Conservation (phyloP, 2,113 vertebrate genomes). For the Regulus satrapa region DNA sequence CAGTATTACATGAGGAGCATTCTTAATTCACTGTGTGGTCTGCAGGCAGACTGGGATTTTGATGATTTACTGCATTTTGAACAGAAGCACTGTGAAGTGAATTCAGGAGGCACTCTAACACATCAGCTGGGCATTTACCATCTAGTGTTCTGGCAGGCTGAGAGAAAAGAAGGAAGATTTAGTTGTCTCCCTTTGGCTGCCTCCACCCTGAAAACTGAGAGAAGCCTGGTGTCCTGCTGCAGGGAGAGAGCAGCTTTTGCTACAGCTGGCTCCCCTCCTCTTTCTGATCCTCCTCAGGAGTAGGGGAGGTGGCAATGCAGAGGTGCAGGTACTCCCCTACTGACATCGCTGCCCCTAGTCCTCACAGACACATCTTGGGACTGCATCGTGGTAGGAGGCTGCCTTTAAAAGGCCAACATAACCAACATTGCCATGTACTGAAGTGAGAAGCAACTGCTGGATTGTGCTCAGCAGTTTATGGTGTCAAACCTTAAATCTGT, state of each 20-base stretch:
- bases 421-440: rapidly evolving
- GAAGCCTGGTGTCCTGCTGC: background rate
- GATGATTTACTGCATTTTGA: constrained; percentile 7
- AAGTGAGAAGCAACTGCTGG: background rate
- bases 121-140: background rate
- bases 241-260: background rate
- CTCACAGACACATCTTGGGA: background rate
- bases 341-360: background rate
- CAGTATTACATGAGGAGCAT: constrained; percentile 13
- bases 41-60: background rate
- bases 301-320: background rate
- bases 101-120: background rate
- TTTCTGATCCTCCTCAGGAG: background rate
- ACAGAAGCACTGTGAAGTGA: background rate
- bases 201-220: background rate
- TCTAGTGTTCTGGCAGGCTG: background rate
- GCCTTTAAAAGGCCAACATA: background rate
- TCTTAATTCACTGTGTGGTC: constrained; percentile 35
- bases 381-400: rapidly evolving
- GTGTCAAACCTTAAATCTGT: background rate
- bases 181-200: background rate
- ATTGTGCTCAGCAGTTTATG: background rate
- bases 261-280: background rate
- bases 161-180: background rate
- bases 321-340: background rate